phyloP scores from a whole-genome alignment of 2,113 vertebrate genomes.

The Halichoeres trimaculatus region DNA sequence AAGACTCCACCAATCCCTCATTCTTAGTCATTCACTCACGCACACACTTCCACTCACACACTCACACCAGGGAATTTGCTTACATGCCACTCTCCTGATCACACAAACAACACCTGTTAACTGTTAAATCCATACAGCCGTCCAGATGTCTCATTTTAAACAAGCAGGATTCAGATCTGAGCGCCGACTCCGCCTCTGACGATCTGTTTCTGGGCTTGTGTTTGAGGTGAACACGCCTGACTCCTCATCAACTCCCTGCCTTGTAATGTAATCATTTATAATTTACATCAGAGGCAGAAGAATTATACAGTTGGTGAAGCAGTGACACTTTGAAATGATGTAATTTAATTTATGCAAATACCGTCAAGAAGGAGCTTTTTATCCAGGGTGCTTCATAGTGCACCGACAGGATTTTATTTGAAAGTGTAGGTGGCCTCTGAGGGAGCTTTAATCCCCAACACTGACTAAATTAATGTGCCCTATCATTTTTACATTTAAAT shows the following conservation, averaged over 20 bases:
- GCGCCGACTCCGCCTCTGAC: constrained; percentile 27
- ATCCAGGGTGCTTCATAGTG: constrained; percentile 42
- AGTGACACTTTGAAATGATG: constrained; percentile 39
- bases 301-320: constrained; percentile 20
- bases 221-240: constrained; percentile 24
- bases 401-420: constrained; percentile 34
- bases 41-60: constrained; percentile 7
- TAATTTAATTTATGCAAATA: constrained; percentile 55
- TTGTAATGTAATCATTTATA: background rate
- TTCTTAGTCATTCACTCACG: constrained; percentile 1
- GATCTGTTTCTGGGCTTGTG: constrained; percentile 12
- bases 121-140: constrained; percentile 56
- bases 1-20: constrained; percentile 5
- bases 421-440: constrained; percentile 39
- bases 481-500: constrained; percentile 42
- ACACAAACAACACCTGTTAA: constrained; percentile 68
- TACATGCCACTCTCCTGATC: constrained; percentile 52
- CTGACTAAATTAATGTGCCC: constrained; percentile 42
- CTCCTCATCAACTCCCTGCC: background rate
- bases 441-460: constrained; percentile 44
- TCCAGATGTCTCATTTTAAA: constrained; percentile 66
- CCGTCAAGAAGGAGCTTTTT: constrained; percentile 34
- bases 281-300: constrained; percentile 11
- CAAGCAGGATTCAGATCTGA: constrained; percentile 29
- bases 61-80: constrained; percentile 38